Conservation (phyloP, 64 coral and sea anemone species). For the Montipora foliosa region DNA sequence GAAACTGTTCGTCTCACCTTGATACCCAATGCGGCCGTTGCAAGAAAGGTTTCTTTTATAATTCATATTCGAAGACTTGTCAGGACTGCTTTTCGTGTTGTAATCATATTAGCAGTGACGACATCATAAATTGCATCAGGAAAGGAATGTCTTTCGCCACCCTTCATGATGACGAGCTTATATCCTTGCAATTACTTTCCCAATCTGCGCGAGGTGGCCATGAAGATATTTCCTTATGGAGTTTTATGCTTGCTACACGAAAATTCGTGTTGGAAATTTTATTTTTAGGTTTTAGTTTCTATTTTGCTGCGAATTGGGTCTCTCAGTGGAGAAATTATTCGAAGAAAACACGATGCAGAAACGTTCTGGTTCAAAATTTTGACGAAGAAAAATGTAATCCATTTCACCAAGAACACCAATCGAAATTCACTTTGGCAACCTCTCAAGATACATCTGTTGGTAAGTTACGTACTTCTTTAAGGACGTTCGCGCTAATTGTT, state of each 20-base stretch:
- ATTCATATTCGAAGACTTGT: not conserved
- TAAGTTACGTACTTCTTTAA: too few relatives aligned
- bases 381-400: too few relatives aligned
- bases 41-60: conserved; percentile 24
- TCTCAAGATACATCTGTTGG: too few relatives aligned
- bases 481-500: too few relatives aligned
- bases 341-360: too few relatives aligned
- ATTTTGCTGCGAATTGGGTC: not conserved
- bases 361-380: too few relatives aligned
- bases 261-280: not conserved
- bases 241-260: too few relatives aligned
- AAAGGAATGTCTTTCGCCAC: not conserved
- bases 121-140: conserved; percentile 12
- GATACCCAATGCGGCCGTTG: conserved; percentile 33
- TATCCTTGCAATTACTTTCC: not conserved
- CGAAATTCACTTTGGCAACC: too few relatives aligned
- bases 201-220: not conserved
- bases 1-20: conserved; percentile 8
- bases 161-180: too few relatives aligned
- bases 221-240: too few relatives aligned
- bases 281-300: not conserved
- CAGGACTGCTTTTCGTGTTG: conserved; percentile 38
- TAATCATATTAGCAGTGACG: not conserved
- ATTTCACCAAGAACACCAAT: too few relatives aligned
- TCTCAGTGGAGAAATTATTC: too few relatives aligned